These are phyloP conservation scores for Lumbricus terrestris DNA, from an alignment of 2,888 invertebrate genomes.

Conservation along the genomic window DNA sequence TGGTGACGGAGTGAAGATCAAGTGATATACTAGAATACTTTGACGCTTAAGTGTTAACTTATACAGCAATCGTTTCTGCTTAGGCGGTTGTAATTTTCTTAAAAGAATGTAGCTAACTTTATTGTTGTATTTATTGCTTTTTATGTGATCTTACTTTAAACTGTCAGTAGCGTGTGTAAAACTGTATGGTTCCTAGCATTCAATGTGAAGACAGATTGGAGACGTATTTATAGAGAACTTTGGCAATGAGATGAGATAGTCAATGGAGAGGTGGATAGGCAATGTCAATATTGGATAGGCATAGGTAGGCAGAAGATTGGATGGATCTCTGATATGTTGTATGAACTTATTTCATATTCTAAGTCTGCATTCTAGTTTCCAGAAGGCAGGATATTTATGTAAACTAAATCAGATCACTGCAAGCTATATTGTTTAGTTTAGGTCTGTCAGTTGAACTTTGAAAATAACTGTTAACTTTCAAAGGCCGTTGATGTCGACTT, in stretches of 20 bases:
- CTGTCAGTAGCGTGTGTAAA: slow-evolving; percentile 3
- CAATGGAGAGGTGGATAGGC: background rate
- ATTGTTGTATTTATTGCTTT: background rate
- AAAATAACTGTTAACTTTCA: no score
- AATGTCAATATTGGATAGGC: background rate
- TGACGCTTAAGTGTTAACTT: background rate
- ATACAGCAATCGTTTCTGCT: background rate
- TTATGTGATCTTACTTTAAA: background rate
- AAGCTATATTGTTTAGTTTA: background rate
- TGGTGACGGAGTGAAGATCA: background rate
- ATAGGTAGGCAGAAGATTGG: background rate
- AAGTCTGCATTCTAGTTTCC: background rate
- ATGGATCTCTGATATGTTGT: background rate
- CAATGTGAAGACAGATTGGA: background rate
- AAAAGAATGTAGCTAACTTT: background rate
- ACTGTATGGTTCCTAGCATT: background rate
- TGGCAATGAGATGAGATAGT: background rate
- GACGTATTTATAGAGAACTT: background rate
- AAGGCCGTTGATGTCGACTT: no score
- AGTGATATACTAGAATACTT: background rate
- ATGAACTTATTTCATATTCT: background rate
- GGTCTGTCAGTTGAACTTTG: background rate
- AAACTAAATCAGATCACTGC: background rate
- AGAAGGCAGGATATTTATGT: background rate
- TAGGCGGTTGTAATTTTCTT: background rate